A percentile compares a stretch with the other conserved stretches of the same genome.
Conservation (phyloP, 1,140 invertebrate genomes). For the Nebria ingens region DNA sequence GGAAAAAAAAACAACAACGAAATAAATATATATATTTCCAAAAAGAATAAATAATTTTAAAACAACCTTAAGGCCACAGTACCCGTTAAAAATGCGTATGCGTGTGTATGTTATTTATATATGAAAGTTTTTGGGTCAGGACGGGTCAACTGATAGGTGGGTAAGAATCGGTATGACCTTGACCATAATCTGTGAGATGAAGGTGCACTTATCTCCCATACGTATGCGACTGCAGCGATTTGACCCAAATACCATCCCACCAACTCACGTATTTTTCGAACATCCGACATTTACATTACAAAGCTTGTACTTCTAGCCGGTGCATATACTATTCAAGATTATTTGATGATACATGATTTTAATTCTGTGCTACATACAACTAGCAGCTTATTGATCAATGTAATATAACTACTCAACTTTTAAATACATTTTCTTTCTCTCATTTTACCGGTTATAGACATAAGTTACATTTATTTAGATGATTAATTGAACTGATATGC, state of each 20-base stretch:
- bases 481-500: too few species aligned
- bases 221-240: neutral
- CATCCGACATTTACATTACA: too few species aligned
- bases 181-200: slow-evolving; percentile 1
- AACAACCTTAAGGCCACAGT: neutral
- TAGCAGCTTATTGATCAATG: too few species aligned
- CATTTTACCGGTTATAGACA: too few species aligned
- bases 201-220: neutral
- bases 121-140: slow-evolving; percentile 5
- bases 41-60: slow-evolving; percentile 6
- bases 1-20: neutral
- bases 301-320: too few species aligned
- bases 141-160: neutral
- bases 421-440: too few species aligned
- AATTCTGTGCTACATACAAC: too few species aligned
- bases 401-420: too few species aligned
- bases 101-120: slow-evolving; percentile 1
- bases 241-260: neutral
- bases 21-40: neutral
- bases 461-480: too few species aligned
- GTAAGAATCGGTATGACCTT: neutral
- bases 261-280: too few species aligned
- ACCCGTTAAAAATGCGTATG: neutral
- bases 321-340: too few species aligned
- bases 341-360: too few species aligned